Evolutionary conservation across 2,113 vertebrate genomes (phyloP).

Genomic region (Spheniscus mendiculus): DNA sequence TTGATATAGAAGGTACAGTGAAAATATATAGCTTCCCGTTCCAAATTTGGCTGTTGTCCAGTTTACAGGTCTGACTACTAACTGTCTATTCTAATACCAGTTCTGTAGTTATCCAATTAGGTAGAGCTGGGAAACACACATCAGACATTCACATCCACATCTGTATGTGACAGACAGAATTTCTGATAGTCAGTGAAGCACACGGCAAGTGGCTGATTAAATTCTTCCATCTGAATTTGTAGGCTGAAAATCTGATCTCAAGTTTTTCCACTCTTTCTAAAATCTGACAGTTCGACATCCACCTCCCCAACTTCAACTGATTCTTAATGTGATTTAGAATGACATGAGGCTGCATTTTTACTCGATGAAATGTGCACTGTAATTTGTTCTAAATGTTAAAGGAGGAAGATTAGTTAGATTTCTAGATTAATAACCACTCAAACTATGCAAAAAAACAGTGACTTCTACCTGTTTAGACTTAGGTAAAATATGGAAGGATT

Average conservation of each 20-base stretch:
- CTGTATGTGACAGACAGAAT: constrained; percentile 68
- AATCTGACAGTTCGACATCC: constrained; percentile 71
- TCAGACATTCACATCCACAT: constrained; percentile 61
- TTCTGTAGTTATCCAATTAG: constrained; percentile 66
- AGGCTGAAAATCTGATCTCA: constrained; percentile 68
- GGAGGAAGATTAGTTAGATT: constrained; percentile 56
- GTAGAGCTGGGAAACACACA: constrained; percentile 45
- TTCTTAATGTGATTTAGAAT: constrained; percentile 68
- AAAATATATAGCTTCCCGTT: neutral
- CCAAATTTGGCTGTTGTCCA: constrained; percentile 33
- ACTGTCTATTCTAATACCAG: constrained; percentile 37
- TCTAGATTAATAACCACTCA: constrained; percentile 45
- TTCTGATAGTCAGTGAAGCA: constrained; percentile 73
- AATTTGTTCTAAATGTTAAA: constrained; percentile 59
- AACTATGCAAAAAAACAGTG: constrained; percentile 35
- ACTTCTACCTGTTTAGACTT: constrained; percentile 41
- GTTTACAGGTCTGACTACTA: neutral
- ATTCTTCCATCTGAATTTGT: constrained; percentile 71
- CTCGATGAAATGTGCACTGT: constrained; percentile 39
- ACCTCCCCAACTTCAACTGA: constrained; percentile 57
- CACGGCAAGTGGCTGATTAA: constrained; percentile 71
- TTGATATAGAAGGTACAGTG: neutral
- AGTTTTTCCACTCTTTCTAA: constrained; percentile 67
- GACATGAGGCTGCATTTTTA: constrained; percentile 63
- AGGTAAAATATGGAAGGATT: constrained; percentile 5